phyloP scores from a whole-genome alignment of 2,797 vertebrate species.

The Coilia nasus region DNA sequence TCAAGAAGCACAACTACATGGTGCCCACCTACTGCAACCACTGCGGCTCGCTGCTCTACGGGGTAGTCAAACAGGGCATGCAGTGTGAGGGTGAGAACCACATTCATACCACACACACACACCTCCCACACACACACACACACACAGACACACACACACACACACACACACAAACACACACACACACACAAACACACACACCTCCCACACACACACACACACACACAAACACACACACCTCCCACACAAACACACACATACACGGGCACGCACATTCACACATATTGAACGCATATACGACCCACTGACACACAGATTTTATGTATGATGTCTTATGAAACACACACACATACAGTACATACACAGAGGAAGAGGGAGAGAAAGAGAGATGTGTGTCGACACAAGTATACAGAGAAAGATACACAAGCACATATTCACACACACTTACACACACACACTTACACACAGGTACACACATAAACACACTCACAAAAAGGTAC shows the following conservation, averaged over 20 bases:
- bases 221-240: neutral
- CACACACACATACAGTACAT: no score
- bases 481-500: neutral
- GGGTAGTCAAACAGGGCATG: conserved; percentile 89
- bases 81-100: conserved; percentile 91
- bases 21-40: conserved; percentile 95
- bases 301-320: no score
- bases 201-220: neutral
- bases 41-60: conserved; percentile 96
- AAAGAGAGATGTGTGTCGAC: no score
- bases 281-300: no score
- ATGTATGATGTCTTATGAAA: no score
- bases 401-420: no score
- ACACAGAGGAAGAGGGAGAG: no score
- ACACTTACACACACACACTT: conserved; percentile 63
- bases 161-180: neutral
- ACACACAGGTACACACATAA: neutral
- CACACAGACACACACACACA: neutral
- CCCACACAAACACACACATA: neutral
- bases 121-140: neutral
- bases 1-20: conserved; percentile 92
- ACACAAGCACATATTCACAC: no score
- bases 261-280: conserved; percentile 53
- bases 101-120: neutral
- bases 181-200: neutral